These are phyloP conservation scores for Odontesthes bonariensis DNA, from an alignment of 2,113 vertebrate species.

Conservation along the genomic window DNA sequence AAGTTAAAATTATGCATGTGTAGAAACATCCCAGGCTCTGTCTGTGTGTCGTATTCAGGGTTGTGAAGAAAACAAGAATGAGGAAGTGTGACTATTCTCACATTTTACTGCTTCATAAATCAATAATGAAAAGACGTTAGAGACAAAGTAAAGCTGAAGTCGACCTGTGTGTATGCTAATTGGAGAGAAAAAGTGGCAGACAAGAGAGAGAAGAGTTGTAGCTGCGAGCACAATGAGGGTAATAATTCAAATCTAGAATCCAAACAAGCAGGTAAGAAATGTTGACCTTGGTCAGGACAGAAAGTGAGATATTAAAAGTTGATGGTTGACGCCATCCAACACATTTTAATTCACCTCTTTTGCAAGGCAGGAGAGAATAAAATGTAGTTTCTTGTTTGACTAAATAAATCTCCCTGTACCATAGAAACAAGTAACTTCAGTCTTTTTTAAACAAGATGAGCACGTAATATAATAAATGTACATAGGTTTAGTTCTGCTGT, in stretches of 20 bases:
- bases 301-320: no score
- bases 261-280: no score
- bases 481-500: no score
- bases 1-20: not conserved
- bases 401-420: not conserved
- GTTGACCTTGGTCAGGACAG: no score
- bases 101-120: no score
- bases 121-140: not conserved
- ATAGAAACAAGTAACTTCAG: not conserved
- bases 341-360: no score
- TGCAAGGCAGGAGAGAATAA: no score
- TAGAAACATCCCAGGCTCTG: not conserved
- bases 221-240: no score
- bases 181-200: not conserved
- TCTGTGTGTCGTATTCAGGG: not conserved
- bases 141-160: not conserved
- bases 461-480: not conserved
- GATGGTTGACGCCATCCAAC: no score
- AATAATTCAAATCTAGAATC: no score
- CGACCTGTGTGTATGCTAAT: not conserved
- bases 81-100: conserved; percentile 6
- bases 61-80: not conserved
- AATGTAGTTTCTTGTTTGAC: no score
- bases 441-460: not conserved
- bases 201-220: no score